These are phyloP conservation scores for Corbicula japonica DNA, from an alignment of 2,888 invertebrate genomes.

Conservation along the genomic window DNA sequence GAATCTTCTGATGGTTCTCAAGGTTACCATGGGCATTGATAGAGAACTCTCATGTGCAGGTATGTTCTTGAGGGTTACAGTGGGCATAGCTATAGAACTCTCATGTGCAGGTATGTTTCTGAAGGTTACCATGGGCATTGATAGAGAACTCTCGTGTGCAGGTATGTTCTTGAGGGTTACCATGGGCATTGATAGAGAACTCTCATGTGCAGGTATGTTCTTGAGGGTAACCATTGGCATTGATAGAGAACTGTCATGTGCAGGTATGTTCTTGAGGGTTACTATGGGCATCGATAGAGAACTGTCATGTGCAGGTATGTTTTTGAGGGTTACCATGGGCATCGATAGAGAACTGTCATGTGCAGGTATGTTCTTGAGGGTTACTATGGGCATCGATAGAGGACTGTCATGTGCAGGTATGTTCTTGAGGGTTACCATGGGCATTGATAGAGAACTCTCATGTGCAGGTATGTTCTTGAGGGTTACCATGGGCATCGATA, in stretches of 20 bases:
- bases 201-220: neutral
- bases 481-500: neutral
- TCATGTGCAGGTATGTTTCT: no score
- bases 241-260: neutral
- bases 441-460: neutral
- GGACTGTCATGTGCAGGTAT: no score
- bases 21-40: conserved; percentile 42
- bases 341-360: no score
- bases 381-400: neutral
- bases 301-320: no score
- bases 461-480: neutral
- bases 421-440: neutral
- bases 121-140: neutral
- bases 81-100: neutral
- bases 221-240: neutral
- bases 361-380: conserved; percentile 45
- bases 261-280: no score
- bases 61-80: conserved; percentile 15
- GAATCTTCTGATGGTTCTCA: conserved; percentile 17
- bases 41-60: conserved; percentile 68
- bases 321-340: no score
- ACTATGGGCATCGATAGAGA: no score
- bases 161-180: neutral
- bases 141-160: neutral
- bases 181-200: neutral